Percentiles rank a stretch among this genome's conserved stretches.
phyloP scores from a whole-genome alignment of 2,888 invertebrate species.

The Xestia sexstrigata region DNA sequence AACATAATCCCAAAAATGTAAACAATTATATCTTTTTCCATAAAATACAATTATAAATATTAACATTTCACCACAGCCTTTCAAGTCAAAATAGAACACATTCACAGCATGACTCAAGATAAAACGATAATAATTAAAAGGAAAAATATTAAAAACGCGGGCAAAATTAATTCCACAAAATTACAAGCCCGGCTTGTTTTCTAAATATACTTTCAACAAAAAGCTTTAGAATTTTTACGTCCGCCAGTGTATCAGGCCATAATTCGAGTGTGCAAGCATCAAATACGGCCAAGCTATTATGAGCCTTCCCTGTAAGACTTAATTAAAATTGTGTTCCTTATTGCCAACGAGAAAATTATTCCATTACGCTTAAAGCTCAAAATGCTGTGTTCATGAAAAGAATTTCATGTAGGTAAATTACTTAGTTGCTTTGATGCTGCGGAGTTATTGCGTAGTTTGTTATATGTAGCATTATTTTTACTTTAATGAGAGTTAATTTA shows the following conservation, averaged over 20 bases:
- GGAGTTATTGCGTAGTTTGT: neutral
- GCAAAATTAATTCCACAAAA: constrained; percentile 41
- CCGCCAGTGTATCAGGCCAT: constrained; percentile 67
- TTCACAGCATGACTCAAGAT: constrained; percentile 27
- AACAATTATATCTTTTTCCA: neutral
- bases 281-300: constrained; percentile 76
- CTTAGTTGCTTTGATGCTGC: constrained; percentile 32
- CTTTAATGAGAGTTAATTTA: constrained; percentile 3
- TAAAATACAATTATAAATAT: constrained; percentile 16
- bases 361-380: constrained; percentile 65
- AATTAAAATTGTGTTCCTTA: constrained; percentile 78
- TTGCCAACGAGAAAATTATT: constrained; percentile 69
- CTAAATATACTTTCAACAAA: constrained; percentile 37
- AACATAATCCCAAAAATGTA: neutral
- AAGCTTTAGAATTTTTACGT: constrained; percentile 49
- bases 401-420: constrained; percentile 52
- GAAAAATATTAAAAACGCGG: constrained; percentile 28
- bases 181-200: constrained; percentile 40
- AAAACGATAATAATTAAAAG: constrained; percentile 43
- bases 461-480: neutral
- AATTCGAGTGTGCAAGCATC: constrained; percentile 74
- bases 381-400: constrained; percentile 56
- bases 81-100: constrained; percentile 32
- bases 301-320: constrained; percentile 73
- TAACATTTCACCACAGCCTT: constrained; percentile 19